phyloP scores from a whole-genome alignment of 2,113 vertebrate genomes.

The Ceyx cyanopectus region DNA sequence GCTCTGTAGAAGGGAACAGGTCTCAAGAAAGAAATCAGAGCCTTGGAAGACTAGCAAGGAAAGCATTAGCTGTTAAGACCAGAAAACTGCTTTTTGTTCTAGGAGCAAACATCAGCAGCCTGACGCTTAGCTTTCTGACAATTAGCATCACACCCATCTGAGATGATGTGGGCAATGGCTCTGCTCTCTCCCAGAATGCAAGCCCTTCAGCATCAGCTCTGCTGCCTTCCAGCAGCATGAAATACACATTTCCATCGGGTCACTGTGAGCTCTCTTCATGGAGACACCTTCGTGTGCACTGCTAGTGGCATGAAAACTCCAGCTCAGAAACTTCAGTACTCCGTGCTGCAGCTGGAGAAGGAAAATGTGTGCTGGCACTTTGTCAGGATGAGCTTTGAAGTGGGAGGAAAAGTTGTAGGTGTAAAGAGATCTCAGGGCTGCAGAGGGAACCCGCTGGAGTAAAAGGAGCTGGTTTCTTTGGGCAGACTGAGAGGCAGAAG shows the following conservation, averaged over 20 bases:
- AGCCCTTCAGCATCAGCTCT: neutral
- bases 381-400: slow-evolving; percentile 4
- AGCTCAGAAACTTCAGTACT: neutral
- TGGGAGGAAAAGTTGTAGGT: neutral
- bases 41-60: neutral
- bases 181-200: neutral
- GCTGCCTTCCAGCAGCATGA: neutral
- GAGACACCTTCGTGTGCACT: neutral
- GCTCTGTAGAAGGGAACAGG: neutral
- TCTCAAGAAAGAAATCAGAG: neutral
- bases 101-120: neutral
- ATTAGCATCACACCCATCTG: neutral
- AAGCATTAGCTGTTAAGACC: neutral
- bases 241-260: neutral
- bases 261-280: neutral
- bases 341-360: neutral
- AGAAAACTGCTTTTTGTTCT: neutral
- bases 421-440: slow-evolving; percentile 7
- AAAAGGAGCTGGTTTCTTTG: slow-evolving; percentile 1
- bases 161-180: neutral
- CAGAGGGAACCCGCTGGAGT: neutral
- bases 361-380: slow-evolving; percentile 3
- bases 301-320: neutral
- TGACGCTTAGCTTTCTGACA: neutral
- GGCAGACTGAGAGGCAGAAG: neutral